Evolutionary conservation across 2,888 invertebrate genomes (phyloP).

Genomic region (Latrodectus hesperus): DNA sequence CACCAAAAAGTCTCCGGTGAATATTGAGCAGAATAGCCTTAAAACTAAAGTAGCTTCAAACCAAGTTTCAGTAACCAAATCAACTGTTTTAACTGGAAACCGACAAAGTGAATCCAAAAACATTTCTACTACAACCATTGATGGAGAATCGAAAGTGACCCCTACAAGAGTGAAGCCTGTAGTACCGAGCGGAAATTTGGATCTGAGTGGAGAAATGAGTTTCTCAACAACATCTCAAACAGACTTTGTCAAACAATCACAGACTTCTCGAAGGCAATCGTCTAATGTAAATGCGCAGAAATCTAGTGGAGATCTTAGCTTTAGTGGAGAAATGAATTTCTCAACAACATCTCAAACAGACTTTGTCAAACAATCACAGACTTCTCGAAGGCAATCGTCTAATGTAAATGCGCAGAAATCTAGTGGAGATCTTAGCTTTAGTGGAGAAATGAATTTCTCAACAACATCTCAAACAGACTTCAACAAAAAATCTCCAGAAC

Average conservation of each 20-base stretch:
- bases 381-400: not conserved
- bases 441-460: not conserved
- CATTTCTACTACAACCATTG: not conserved
- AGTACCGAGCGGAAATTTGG: not conserved
- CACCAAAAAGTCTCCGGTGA: not conserved
- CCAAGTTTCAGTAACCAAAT: not conserved
- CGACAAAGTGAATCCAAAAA: not conserved
- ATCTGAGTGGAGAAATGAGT: constrained; percentile 41
- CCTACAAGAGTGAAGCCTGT: too few relatives aligned
- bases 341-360: constrained; percentile 39
- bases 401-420: not conserved
- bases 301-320: not conserved
- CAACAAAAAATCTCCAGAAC: not conserved
- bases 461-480: not conserved
- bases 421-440: not conserved
- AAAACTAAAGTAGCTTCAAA: not conserved
- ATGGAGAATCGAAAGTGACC: too few relatives aligned
- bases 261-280: not conserved
- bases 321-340: constrained; percentile 1
- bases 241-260: constrained; percentile 4
- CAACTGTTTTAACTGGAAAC: not conserved
- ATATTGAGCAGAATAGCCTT: not conserved
- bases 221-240: constrained; percentile 46
- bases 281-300: not conserved
- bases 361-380: not conserved